Conservation (phyloP, 2,888 invertebrate species). For the Sinodicranocentrus sp. region DNA sequence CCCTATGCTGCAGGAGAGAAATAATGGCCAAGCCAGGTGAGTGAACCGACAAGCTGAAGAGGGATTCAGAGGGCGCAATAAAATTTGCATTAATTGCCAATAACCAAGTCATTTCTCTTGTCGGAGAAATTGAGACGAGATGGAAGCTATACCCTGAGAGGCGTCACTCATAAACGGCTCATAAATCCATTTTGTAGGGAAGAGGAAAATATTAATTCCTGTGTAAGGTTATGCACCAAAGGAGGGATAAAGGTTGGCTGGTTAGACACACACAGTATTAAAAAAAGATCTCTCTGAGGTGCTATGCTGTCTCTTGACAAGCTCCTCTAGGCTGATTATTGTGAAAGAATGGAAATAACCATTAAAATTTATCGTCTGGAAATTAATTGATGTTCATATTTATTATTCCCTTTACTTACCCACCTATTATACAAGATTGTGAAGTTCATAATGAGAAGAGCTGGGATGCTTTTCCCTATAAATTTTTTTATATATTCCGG, state of each 20-base stretch:
- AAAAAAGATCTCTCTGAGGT: constrained; percentile 55
- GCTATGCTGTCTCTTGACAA: constrained; percentile 40
- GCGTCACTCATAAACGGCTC: constrained; percentile 30
- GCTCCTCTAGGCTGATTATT: constrained; percentile 32
- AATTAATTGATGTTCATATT: constrained; percentile 67
- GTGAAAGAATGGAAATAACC: constrained; percentile 64
- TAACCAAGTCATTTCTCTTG: constrained; percentile 65
- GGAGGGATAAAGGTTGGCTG: constrained; percentile 30
- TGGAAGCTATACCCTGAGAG: constrained; percentile 32
- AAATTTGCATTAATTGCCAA: constrained; percentile 70
- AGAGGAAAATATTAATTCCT: constrained; percentile 44
- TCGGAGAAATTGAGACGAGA: too few species aligned
- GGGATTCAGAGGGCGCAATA: constrained; percentile 56
- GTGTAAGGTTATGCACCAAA: background rate
- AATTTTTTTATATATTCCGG: too few species aligned
- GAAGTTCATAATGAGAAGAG: too few species aligned
- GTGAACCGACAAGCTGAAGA: constrained; percentile 22
- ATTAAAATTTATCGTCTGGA: constrained; percentile 70
- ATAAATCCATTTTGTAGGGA: constrained; percentile 15
- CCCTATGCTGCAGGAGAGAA: constrained; percentile 23
- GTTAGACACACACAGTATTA: too few species aligned
- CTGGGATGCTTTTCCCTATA: too few species aligned
- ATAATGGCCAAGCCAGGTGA: constrained; percentile 32
- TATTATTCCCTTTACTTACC: too few species aligned
- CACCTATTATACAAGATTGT: too few species aligned